Evolutionary conservation across 2,113 vertebrate species (phyloP), one percentile per base, ranked within the genome.

Genomic region (Myotis lucifugus): DNA sequence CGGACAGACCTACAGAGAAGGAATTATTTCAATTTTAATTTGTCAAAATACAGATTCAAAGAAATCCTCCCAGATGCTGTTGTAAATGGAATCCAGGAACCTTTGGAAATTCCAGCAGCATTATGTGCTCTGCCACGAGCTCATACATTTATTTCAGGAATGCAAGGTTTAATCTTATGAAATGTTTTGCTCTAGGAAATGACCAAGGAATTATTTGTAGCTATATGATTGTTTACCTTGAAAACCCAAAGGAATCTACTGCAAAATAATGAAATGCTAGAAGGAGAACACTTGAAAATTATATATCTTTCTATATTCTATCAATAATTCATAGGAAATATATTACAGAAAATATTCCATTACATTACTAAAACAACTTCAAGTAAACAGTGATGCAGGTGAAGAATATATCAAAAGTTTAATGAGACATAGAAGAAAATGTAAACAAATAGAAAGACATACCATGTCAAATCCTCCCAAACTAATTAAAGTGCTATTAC

Each of bases 201-300:
- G 50, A 64, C 14, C 54, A 67, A 82, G 81, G 11, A 91, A 79
- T 96, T 88, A 21, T 90, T 34, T 87, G 25, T 48, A 88, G 34
- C 32, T 69, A n/a, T 61, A 18, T 66, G 37, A 88, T 48, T 46
- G 1, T 37, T 89, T 84, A 40, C 8, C 17, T 21, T 59, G 23
- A 94, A 85, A 84, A 74, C n/a, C 12, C n/a, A 81, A 90, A 79
- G 40, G 25, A 64, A 64, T 34, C 34, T 74, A 48, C 77, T 32
- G 1, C 73, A 94, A 96, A 74, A 61, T 54, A 91, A 76, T 37
- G 69, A 92, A 25, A 74, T 88, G 72, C 70, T 85, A 73, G 79
- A 59, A 96, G 81, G 32, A 42, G 81, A 32, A 42, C 70, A 42
- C 83, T 87, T 94, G 21, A 79, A 96, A 95, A 50, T 88, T 29